Conservation (phyloP, 2,888 invertebrate species). For the Pristionchus entomophagus region DNA sequence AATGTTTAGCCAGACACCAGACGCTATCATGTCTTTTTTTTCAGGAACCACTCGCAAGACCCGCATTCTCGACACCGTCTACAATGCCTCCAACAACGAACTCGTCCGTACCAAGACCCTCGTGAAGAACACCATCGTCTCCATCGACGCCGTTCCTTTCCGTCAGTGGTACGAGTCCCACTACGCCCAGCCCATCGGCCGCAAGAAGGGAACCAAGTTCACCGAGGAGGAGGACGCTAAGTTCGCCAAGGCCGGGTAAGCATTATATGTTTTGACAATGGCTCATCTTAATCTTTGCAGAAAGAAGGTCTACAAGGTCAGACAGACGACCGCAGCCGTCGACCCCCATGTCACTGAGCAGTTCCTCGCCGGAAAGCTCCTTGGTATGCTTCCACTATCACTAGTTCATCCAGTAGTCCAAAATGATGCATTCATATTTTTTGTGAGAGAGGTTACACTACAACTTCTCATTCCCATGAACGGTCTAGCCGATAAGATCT, state of each 20-base stretch:
- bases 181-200: constrained; percentile 93
- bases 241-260: constrained; percentile 57
- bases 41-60: constrained; percentile 91
- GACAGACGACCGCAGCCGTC: constrained; percentile 94
- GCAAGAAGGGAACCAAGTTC: constrained; percentile 86
- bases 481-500: constrained; percentile 46
- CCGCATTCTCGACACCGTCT: constrained; percentile 98
- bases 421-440: constrained; percentile 29
- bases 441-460: constrained; percentile 36
- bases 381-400: constrained; percentile 84
- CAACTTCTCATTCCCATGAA: constrained; percentile 32
- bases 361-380: constrained; percentile 93
- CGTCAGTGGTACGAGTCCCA: constrained; percentile 99
- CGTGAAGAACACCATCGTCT: constrained; percentile 84
- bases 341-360: constrained; percentile 95
- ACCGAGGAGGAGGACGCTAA: constrained; percentile 92
- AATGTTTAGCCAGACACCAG: no score
- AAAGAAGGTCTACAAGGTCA: constrained; percentile 90
- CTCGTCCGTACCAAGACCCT: constrained; percentile 99
- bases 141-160: constrained; percentile 84
- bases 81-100: constrained; percentile 99
- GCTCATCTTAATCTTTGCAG: not conserved
- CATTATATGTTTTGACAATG: not conserved
- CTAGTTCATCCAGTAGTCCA: no score
- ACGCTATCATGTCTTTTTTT: no score